Conservation (phyloP, 1,140 invertebrate species). For the Stegodyphus dumicola region DNA sequence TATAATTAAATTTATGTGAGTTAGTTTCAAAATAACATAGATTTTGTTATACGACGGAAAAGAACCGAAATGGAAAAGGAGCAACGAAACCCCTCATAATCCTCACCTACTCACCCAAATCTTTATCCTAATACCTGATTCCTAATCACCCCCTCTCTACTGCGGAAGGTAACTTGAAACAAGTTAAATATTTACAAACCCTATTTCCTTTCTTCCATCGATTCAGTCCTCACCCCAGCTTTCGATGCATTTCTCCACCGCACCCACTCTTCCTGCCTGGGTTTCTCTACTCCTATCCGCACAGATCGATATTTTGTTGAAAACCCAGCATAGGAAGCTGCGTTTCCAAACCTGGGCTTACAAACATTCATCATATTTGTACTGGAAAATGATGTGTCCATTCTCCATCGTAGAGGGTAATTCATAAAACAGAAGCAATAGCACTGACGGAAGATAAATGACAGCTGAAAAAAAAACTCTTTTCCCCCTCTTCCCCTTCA, state of each 20-base stretch:
- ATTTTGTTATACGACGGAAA: too few relatives aligned
- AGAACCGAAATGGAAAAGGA: too few relatives aligned
- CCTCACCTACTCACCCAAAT: constrained; percentile 27
- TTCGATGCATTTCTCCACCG: not conserved
- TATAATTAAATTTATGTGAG: too few relatives aligned
- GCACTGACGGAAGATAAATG: constrained; percentile 50
- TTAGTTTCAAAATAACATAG: too few relatives aligned
- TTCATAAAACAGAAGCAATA: constrained; percentile 59
- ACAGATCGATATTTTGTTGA: constrained; percentile 53
- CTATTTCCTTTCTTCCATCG: constrained; percentile 56
- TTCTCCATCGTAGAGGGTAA: constrained; percentile 42
- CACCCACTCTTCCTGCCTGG: not conserved
- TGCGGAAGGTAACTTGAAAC: constrained; percentile 54
- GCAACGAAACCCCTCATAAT: constrained; percentile 17
- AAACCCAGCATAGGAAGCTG: constrained; percentile 13
- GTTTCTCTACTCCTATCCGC: constrained; percentile 23
- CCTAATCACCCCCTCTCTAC: constrained; percentile 45
- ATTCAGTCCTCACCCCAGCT: constrained; percentile 32
- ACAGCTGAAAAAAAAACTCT: constrained; percentile 27
- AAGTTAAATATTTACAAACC: constrained; percentile 60
- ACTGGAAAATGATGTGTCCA: constrained; percentile 61
- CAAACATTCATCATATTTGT: constrained; percentile 60
- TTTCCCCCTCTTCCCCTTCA: constrained; percentile 4
- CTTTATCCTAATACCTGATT: constrained; percentile 32
- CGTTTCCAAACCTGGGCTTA: constrained; percentile 30